These are phyloP conservation scores for Heliconius congener DNA, from an alignment of 1,140 invertebrate species.

Conservation along the genomic window DNA sequence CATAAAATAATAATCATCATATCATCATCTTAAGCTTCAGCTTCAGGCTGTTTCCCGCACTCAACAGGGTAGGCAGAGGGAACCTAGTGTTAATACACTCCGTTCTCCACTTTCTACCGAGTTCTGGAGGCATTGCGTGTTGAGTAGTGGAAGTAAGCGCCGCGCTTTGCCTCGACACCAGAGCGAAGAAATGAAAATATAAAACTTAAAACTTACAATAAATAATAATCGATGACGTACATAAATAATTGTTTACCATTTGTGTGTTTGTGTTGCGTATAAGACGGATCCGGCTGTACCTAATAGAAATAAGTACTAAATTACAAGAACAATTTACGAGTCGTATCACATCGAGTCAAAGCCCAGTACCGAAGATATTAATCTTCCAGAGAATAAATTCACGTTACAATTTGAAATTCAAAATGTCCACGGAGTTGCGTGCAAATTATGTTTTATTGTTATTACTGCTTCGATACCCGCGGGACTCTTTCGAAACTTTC, in stretches of 20 bases:
- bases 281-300: conserved; percentile 52
- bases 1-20: neutral
- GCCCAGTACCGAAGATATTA: conserved; percentile 43
- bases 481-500: conserved; percentile 37
- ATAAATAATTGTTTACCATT: neutral
- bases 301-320: conserved; percentile 65
- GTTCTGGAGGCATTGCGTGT: too few relatives aligned
- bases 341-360: neutral
- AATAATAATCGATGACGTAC: neutral
- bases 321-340: conserved; percentile 41
- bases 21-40: too few relatives aligned
- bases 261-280: conserved; percentile 29
- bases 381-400: conserved; percentile 56
- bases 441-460: conserved; percentile 49
- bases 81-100: too few relatives aligned
- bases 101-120: too few relatives aligned
- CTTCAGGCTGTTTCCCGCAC: too few relatives aligned
- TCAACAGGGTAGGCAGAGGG: too few relatives aligned
- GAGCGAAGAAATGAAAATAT: too few relatives aligned
- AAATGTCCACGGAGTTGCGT: conserved; percentile 47
- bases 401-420: conserved; percentile 55
- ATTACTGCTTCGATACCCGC: conserved; percentile 31
- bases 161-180: too few relatives aligned
- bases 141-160: too few relatives aligned
- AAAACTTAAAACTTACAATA: too few relatives aligned